Evolutionary conservation across 2,888 invertebrate species (phyloP).

Genomic region (Diogma glabrata): DNA sequence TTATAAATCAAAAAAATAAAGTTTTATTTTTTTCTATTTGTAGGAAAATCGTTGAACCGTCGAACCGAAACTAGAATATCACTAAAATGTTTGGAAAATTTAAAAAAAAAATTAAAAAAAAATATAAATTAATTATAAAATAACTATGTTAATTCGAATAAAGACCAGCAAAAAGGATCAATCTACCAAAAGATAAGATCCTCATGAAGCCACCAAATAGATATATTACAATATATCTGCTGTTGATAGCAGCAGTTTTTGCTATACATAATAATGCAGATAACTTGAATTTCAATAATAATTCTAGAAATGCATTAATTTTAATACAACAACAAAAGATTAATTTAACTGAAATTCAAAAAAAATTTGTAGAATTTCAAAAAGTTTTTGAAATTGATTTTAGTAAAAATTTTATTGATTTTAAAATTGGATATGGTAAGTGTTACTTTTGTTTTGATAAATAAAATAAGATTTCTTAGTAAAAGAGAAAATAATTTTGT

Average conservation of each 20-base stretch:
- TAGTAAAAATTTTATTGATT: constrained; percentile 30
- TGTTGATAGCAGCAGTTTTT: constrained; percentile 9
- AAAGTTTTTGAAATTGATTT: constrained; percentile 32
- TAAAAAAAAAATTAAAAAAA: no score
- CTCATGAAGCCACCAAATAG: constrained; percentile 8
- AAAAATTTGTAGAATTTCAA: constrained; percentile 31
- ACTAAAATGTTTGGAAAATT: no score
- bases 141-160: no score
- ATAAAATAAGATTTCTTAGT: no score
- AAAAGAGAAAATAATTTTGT: no score
- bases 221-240: constrained; percentile 7
- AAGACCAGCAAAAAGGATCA: constrained; percentile 8
- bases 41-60: no score
- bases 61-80: no score
- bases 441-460: constrained; percentile 13
- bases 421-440: constrained; percentile 33
- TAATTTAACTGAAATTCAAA: constrained; percentile 28
- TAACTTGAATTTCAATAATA: neutral
- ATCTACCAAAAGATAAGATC: constrained; percentile 2
- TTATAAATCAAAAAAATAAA: no score
- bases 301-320: neutral
- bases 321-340: constrained; percentile 8
- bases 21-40: no score
- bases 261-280: constrained; percentile 1
- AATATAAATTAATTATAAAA: no score